Percentiles rank a stretch among this genome's conserved stretches.
These are phyloP conservation scores for Stercorarius parasiticus DNA, from an alignment of 2,113 vertebrate genomes.

Conservation along the genomic window DNA sequence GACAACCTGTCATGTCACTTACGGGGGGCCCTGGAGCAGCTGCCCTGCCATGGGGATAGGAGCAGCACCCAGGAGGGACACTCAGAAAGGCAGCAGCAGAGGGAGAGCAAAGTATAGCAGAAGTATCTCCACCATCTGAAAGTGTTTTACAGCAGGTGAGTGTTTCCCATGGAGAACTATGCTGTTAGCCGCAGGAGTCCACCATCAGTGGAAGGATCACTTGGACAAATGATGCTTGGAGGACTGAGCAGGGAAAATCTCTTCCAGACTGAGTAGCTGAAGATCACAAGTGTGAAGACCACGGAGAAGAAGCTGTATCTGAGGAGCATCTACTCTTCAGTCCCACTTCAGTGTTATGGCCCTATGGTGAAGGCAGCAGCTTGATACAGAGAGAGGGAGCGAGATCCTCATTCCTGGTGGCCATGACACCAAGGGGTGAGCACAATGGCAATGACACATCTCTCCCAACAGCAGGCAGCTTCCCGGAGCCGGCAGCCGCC, in stretches of 20 bases:
- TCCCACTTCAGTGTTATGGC: neutral
- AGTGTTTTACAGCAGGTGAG: neutral
- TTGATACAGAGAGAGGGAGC: neutral
- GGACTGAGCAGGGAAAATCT: neutral
- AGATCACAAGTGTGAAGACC: neutral
- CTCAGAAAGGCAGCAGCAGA: neutral
- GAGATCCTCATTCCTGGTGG: neutral
- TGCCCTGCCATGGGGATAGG: neutral
- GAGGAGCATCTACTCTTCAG: neutral
- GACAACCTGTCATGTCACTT: neutral
- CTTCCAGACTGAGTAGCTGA: neutral
- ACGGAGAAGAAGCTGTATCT: neutral
- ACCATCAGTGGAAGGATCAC: neutral
- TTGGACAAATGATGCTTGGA: neutral
- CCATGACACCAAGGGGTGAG: neutral
- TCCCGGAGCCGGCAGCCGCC: neutral
- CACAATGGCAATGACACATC: rapidly evolving
- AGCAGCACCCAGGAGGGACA: neutral
- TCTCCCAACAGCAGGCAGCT: neutral
- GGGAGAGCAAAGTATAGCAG: neutral
- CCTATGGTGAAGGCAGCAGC: neutral
- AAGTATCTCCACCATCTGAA: neutral
- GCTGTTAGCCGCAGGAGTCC: neutral
- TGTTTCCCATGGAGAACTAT: neutral
- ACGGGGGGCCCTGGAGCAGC: neutral